Base-by-base conservation (phyloP, 2,888 invertebrate genomes). In the Xanthostigma xanthostigma region DNA sequence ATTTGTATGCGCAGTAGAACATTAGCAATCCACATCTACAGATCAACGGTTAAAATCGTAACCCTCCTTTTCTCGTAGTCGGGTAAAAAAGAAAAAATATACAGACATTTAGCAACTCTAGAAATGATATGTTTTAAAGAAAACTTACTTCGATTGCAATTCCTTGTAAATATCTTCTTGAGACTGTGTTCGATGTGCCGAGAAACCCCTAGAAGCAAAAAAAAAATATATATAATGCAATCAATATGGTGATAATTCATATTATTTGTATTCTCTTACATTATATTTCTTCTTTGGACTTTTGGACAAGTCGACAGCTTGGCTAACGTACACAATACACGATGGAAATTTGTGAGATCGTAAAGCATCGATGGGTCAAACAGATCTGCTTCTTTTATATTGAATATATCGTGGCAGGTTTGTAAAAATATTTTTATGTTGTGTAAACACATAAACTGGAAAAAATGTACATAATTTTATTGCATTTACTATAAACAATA, bases 291-390 rank as follows among this genome's bases (percentile, higher is more conserved):
- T 54, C 69, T 67, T 45, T 74, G 70, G 12, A 84, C 80, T 66
- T 83, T 84, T 1, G 80, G 74, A 56, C 84, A 84, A 61, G 85
- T 81, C 49, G 94, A 95, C 51, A 96, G 73, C 62, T 84, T 86
- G 8, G 94, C 90, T 48, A 96, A 71, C 0, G 93, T 93, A 62
- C 88, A 86, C 53, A 96, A 72, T 37, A 96, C 95, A 62, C 88
- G 81, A 68, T 90, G 89, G 69, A 98, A 97, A 70, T 96, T 91
- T 47, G 90, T 86, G 56, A 95, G 74, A 66, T 96, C 94, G 64
- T 94, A 97, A 46, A 98, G 74, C 83, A 94, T 92, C n/a, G 83
- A 78, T 1, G 93, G 87, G 60, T 95, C 93, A 65, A 97, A 98
- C 36, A 98, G 73, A 66, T 96, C 94, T 9, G 75, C 73, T 57